Percentiles rank a stretch among this genome's conserved stretches.
phyloP scores from a whole-genome alignment of 2,888 invertebrate genomes.

The Andrena minutula region DNA sequence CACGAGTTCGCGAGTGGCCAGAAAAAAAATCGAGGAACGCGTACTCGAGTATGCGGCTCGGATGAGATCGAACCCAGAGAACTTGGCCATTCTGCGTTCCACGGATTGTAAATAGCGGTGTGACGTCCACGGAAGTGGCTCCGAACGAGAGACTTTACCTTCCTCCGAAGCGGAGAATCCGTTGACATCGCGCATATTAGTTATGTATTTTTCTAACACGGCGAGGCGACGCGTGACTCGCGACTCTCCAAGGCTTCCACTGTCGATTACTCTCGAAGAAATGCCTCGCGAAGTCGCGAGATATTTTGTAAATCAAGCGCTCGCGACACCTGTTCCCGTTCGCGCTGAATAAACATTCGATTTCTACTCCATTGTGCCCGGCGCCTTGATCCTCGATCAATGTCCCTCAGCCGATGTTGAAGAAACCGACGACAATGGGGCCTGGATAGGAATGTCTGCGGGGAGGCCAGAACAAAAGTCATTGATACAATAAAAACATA shows the following conservation, averaged over 20 bases:
- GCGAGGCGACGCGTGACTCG: slow-evolving; percentile 15
- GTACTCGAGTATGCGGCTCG: neutral
- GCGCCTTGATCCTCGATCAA: neutral
- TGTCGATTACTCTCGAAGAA: neutral
- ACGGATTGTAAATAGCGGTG: slow-evolving; percentile 12
- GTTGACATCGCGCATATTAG: neutral
- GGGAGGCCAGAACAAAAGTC: slow-evolving; percentile 24
- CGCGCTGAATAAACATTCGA: slow-evolving; percentile 65
- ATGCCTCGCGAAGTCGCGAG: slow-evolving; percentile 8
- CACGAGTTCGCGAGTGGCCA: slow-evolving; percentile 19
- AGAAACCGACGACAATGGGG: neutral
- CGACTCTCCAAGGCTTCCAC: neutral
- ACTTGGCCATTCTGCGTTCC: slow-evolving; percentile 20
- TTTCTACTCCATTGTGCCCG: slow-evolving; percentile 21
- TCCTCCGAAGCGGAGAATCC: neutral
- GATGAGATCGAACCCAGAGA: neutral
- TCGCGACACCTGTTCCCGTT: slow-evolving; percentile 65
- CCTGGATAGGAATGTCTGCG: neutral
- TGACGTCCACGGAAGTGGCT: neutral
- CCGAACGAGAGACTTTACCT: neutral
- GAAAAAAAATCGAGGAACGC: neutral
- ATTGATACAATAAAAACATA: slow-evolving; percentile 78
- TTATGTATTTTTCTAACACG: slow-evolving; percentile 23
- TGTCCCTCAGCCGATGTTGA: too few relatives aligned
- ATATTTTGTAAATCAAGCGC: slow-evolving; percentile 65